Base-by-base conservation (phyloP, 1,140 invertebrate genomes). In the Spodoptera frugiperda region DNA sequence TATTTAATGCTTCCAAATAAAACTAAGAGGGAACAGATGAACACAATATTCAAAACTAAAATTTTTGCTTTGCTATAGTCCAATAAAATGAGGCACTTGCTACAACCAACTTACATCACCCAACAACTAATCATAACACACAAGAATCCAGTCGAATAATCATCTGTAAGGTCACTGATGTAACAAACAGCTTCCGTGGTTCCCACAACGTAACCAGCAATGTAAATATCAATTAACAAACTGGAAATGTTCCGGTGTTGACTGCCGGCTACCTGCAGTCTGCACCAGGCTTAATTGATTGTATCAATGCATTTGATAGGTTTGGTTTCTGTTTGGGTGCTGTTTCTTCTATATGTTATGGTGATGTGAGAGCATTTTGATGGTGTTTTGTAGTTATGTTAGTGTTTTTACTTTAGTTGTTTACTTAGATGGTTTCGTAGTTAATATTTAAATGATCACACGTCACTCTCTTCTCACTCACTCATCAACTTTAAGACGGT, bases 91-190 rank as follows among this genome's bases (percentile, higher is more conserved):
- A 53, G 1, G 9, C 14, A 11, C 14, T 44, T 44, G 6, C 33
- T 48, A 19, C 17, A 46, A 19, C 3, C 17, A 46, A 46, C 61
- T 67, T 49, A 67, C 63, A 49, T 49, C 44, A 67, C 44, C 17
- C 0, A 0, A 46, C 57, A 12, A 15, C 61, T 4, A 48, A 49
- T 67, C 63, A 48, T 25, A 67, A 67, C 46, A 67, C 63, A 21
- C n/a, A 10, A 63, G 15, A 61, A 44, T 57, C 53, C 71, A 21
- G 21, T 48, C 21, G 17, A 67, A 44, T 14, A 12, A 46, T 73
- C 71, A 59, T 73, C 54, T 44, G 21, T 73, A 61, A 59, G 71
- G 71, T 73, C 55, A 61, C 39, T 73, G 71, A 73, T 73, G 71
- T 73, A 73, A 73, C 46, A 19, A 46, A 21, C 54, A n/a, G 46